Evolutionary conservation across 2,888 invertebrate genomes (phyloP).

Genomic region (Stenodera caucasica): DNA sequence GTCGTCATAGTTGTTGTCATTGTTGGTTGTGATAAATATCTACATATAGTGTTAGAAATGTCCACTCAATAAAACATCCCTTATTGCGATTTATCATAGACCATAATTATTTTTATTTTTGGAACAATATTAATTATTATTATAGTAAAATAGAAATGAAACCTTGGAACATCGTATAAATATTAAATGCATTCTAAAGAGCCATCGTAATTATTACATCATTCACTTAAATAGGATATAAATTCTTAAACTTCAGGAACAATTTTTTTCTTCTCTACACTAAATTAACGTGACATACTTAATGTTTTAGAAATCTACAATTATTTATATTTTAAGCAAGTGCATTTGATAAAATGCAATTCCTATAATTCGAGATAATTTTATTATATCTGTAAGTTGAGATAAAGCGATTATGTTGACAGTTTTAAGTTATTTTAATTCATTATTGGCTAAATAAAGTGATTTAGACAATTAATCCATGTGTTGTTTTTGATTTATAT

Average conservation of each 20-base stretch:
- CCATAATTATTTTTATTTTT: no score
- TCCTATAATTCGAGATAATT: no score
- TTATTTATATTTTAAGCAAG: not conserved
- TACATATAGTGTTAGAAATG: not conserved
- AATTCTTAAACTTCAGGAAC: not conserved
- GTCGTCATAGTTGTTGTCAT: not conserved
- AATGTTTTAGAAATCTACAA: not conserved
- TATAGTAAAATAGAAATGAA: not conserved
- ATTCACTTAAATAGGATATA: slow-evolving; percentile 3
- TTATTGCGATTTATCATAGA: not conserved
- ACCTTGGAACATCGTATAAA: not conserved
- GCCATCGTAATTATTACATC: not conserved
- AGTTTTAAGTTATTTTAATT: no score
- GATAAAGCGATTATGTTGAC: no score
- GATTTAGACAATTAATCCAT: no score
- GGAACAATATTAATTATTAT: not conserved
- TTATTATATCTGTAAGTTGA: no score
- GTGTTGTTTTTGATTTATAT: no score
- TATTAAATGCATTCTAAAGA: not conserved
- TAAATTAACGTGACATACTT: not conserved
- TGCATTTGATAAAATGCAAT: no score
- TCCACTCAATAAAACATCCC: slow-evolving; percentile 1
- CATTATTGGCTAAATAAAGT: no score
- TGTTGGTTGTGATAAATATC: slow-evolving; percentile 1
- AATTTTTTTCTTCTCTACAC: not conserved